Evolutionary conservation across 92 coral and sea anemone genomes (phyloP), one percentile per base, ranked within the genome.

Genomic region (Nematostella vectensis): DNA sequence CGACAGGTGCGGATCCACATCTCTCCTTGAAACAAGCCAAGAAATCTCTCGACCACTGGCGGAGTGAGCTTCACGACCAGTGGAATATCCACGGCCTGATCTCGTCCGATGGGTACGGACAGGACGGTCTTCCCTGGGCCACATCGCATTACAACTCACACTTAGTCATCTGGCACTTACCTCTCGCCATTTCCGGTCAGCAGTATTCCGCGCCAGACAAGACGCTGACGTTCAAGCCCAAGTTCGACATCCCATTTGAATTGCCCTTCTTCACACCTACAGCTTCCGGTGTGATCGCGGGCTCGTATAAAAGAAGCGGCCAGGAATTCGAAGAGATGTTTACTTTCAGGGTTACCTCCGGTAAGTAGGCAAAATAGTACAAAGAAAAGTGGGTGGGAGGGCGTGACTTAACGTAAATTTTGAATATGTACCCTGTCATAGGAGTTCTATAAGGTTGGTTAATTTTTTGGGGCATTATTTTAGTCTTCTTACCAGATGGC

Each of bases 51-150:
- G 84, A 85, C 54, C 95, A 85, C 59, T 85, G 95, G 95, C 63
- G 95, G 30, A 48, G 87, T 11, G 63, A 62, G 0, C 54, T 85
- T 0, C 75, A 85, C 29, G 95, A 85, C 68, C 95, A 85, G 43
- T 85, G 95, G 95, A 85, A 85, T 61, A 75, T 85, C 24, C 95
- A 85, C 54, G 95, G 87, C 8, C 72, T 81, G 21, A 71, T 77
- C 15, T 72, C 95, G 33, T 80, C 88, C 25, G 70, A 69, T 50
- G 95, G 95, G 24, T 85, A 85, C 42, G 95, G 95, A 33, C 76
- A 75, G 58, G 95, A 85, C 48, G 95, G 95, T 11, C 57, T 85
- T 29, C 95, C 95, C 2, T 85, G 95, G 95, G 95, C 95, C 1
- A 85, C 79, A 0, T 85, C 95, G 17, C 95, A 85, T 36, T 65